Evolutionary conservation across 2,113 vertebrate species (phyloP), one percentile per base, ranked within the genome.

Genomic region (Cyprinodon variegatus): DNA sequence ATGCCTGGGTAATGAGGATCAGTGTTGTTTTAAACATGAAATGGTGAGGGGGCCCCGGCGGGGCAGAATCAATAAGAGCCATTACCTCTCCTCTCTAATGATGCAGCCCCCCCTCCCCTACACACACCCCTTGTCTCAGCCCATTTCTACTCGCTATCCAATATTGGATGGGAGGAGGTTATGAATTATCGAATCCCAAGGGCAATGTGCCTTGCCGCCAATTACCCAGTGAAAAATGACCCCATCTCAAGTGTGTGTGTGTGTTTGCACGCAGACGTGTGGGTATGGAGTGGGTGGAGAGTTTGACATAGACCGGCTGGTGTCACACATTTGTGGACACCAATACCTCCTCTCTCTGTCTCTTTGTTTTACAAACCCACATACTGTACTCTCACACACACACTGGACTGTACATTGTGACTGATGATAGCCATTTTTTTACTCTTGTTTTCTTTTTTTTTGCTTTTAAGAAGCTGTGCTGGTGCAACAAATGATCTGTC

Each of bases 11-110:
- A 94, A 95, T 94, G 93, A 94, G 93, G 86, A 94, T 93, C 92
- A 92, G 94, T 93, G 93, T 94, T 94, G 94, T 95, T 94, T 95
- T 93, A 95, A 95, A 95, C 93, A 95, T 94, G 93, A 93, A 95
- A 93, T 90, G 89, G 89, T 90, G 85, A 88, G 86, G 86, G 86
- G 86, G 90, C 73, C 84, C 88, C 61, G 70, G 83, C 62, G 73
- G 88, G 88, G 87, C 70, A 67, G 90, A 91, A 95, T 95, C 94
- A 94, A 95, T 95, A 93, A 84, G 84, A 88, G 77, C 93, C 93
- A 95, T 94, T 95, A 94, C 93, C 91, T 92, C 84, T 86, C 70
- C 83, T 86, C 87, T 92, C 92, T 94, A 94, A 94, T 93, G 92
- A 95, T 91, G 89, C 83, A 74, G 84, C 82, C 79, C 22, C 61